phyloP scores from a whole-genome alignment of 2,113 vertebrate genomes.

The Mystacornis crossleyi region DNA sequence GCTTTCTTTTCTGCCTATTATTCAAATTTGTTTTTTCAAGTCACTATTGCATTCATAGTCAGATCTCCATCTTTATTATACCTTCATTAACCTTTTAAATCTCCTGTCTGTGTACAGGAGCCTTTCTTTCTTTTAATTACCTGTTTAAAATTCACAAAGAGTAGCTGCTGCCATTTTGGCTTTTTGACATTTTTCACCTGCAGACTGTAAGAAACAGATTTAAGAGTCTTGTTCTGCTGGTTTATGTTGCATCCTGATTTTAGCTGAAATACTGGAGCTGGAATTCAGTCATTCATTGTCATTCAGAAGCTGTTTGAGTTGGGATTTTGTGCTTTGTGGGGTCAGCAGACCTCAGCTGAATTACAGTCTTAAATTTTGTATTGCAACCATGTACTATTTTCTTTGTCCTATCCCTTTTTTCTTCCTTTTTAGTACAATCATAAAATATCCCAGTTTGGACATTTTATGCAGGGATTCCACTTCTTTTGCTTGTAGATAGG shows the following conservation, averaged over 20 bases:
- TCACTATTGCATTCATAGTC: neutral
- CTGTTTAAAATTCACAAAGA: conserved; percentile 55
- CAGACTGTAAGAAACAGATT: conserved; percentile 36
- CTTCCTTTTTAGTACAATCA: neutral
- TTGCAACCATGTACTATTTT: conserved; percentile 17
- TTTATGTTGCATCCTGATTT: conserved; percentile 37
- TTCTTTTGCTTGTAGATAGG: neutral
- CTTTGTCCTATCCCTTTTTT: neutral
- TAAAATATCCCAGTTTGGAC: conserved; percentile 18
- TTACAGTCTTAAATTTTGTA: conserved; percentile 33
- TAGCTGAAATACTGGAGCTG: neutral
- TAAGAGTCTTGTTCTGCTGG: neutral
- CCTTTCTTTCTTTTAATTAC: conserved; percentile 27
- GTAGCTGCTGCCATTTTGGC: conserved; percentile 36
- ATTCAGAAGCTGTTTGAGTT: conserved; percentile 34
- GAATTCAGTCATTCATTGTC: conserved; percentile 13
- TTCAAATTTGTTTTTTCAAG: conserved; percentile 21
- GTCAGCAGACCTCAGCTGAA: conserved; percentile 41
- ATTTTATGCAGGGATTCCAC: neutral
- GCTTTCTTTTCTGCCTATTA: neutral
- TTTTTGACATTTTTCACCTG: conserved; percentile 60
- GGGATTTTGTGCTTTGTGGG: conserved; percentile 16
- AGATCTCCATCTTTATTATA: conserved; percentile 47
- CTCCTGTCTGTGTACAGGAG: neutral
- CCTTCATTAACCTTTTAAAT: conserved; percentile 66